Conservation (phyloP, 1,140 invertebrate genomes). For the Helicoverpa zea region DNA sequence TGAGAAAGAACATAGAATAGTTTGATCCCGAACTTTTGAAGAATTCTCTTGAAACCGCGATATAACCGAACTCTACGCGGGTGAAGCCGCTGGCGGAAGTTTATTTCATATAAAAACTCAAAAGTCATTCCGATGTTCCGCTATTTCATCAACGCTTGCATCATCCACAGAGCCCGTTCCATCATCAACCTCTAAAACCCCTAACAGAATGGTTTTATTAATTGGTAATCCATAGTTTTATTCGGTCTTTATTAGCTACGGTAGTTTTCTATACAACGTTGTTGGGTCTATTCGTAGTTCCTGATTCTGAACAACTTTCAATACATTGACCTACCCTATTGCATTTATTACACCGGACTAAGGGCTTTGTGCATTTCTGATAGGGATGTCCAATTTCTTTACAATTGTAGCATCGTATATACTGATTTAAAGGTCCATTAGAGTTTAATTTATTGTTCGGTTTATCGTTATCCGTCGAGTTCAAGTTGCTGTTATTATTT, state of each 20-base stretch:
- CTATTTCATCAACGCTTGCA: neutral
- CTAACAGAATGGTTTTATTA: too few relatives aligned
- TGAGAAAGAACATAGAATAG: too few relatives aligned
- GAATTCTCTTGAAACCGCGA: too few relatives aligned
- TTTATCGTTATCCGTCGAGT: neutral
- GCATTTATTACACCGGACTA: constrained; percentile 12
- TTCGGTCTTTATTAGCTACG: neutral
- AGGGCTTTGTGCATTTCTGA: neutral
- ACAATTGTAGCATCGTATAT: neutral
- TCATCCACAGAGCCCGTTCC: neutral
- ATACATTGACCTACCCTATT: neutral
- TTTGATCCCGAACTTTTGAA: too few relatives aligned
- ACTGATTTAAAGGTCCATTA: neutral
- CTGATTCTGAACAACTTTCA: neutral
- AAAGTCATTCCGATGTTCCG: too few relatives aligned
- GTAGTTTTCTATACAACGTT: constrained; percentile 18
- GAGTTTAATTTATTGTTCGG: neutral
- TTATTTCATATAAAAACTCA: too few relatives aligned
- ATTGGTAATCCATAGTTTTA: constrained; percentile 5
- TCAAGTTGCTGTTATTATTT: neutral
- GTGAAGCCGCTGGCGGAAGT: too few relatives aligned
- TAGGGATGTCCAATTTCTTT: neutral
- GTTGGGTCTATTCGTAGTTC: neutral
- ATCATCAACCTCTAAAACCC: neutral
- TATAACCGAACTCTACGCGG: too few relatives aligned